These are phyloP conservation scores for Mesaphorura yosii DNA, from an alignment of 1,140 invertebrate genomes.

Conservation along the genomic window DNA sequence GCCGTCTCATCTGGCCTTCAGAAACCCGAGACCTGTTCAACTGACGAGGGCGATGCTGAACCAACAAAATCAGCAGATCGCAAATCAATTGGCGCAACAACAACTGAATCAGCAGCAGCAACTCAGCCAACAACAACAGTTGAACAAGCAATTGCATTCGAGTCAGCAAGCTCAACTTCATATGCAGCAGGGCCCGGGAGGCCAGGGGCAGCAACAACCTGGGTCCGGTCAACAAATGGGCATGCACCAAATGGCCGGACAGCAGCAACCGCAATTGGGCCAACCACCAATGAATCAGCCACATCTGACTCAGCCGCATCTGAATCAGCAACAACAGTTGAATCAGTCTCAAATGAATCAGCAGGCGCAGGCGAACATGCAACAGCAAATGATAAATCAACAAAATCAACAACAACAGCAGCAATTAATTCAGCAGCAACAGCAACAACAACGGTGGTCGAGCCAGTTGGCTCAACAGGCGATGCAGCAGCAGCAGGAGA, in stretches of 20 bases:
- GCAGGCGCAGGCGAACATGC: slow-evolving; percentile 5
- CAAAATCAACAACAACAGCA: slow-evolving; percentile 20
- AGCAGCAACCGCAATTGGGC: slow-evolving; percentile 20
- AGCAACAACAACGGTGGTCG: slow-evolving; percentile 21
- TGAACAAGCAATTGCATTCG: slow-evolving; percentile 28
- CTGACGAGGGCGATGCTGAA: too few species aligned
- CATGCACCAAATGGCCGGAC: not conserved
- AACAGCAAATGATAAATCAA: slow-evolving; percentile 13
- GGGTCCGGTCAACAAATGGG: slow-evolving; percentile 1
- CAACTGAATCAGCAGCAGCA: slow-evolving; percentile 26
- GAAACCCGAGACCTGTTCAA: slow-evolving; percentile 1
- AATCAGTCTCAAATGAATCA: slow-evolving; percentile 12
- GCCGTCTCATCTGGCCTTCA: not conserved
- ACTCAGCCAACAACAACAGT: slow-evolving; percentile 15
- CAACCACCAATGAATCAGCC: slow-evolving; percentile 5
- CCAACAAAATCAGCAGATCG: not conserved
- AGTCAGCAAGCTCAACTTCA: slow-evolving; percentile 32
- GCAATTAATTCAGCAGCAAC: slow-evolving; percentile 9
- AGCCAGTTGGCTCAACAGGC: slow-evolving; percentile 12
- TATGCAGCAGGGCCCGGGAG: too few species aligned
- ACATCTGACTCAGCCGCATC: slow-evolving; percentile 12
- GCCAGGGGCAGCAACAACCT: slow-evolving; percentile 8
- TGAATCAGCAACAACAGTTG: slow-evolving; percentile 4
- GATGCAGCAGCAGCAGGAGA: slow-evolving; percentile 8
- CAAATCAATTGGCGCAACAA: slow-evolving; percentile 24